Conservation (phyloP, 2,888 invertebrate species). For the Stenodera caucasica region DNA sequence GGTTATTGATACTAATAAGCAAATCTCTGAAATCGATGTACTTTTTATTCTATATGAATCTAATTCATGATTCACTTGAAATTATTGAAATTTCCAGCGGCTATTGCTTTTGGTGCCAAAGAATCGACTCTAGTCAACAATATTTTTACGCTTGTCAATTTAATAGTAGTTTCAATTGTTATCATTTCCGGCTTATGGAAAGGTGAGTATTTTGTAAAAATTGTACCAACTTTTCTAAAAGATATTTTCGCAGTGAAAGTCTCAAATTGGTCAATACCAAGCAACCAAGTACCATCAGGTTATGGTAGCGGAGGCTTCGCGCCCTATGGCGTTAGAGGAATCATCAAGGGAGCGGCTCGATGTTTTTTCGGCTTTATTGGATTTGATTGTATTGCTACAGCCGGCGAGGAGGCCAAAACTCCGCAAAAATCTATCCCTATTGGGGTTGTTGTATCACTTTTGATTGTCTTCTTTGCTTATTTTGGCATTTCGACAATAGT, state of each 20-base stretch:
- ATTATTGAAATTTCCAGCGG: conserved; percentile 57
- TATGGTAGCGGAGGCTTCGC: conserved; percentile 76
- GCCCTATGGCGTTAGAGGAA: conserved; percentile 78
- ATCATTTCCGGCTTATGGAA: conserved; percentile 76
- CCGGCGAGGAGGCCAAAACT: conserved; percentile 86
- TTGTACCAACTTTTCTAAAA: no score
- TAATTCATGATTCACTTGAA: no score
- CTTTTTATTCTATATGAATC: no score
- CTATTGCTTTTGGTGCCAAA: conserved; percentile 80
- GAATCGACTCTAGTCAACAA: conserved; percentile 87
- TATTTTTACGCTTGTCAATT: conserved; percentile 80
- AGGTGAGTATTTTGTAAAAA: no score
- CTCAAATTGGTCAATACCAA: no score
- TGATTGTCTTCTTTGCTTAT: conserved; percentile 84
- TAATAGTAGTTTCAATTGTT: conserved; percentile 80
- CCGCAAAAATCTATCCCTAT: conserved; percentile 87
- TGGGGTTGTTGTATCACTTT: conserved; percentile 79
- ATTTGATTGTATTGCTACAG: conserved; percentile 87
- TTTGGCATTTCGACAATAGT: conserved; percentile 85
- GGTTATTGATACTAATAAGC: no score
- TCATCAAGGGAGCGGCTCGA: conserved; percentile 77
- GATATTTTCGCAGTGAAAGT: no score
- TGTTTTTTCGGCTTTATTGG: conserved; percentile 94
- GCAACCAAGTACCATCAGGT: no score
- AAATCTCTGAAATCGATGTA: no score